Base-by-base conservation (phyloP, 2,113 vertebrate genomes). In the Phasianus colchicus region DNA sequence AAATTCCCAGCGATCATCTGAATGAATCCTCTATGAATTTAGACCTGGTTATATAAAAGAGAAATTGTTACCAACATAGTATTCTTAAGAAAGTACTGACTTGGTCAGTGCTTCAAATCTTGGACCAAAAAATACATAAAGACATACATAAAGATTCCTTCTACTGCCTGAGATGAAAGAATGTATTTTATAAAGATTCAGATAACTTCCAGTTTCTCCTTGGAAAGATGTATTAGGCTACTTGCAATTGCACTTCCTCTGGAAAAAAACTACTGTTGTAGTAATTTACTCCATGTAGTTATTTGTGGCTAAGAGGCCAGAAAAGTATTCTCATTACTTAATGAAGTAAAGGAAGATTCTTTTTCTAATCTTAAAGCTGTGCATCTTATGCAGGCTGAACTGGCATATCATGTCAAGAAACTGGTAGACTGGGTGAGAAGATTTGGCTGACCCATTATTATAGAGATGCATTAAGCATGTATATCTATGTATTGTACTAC, bases 91-190 rank as follows among this genome's bases (percentile, higher is more conserved):
- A 96, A 83, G 45, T 86, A 86, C 82, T 86, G 55, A 84, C 85
- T 94, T 96, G 42, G 27, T 95, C 81, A 92, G 93, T 89, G 24
- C 43, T 82, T 95, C 94, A 94, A 89, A 93, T 91, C 55, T 89
- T 85, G 81, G 63, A 75, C 48, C 30, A 80, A 71, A 72, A 91
- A 95, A 82, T 38, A 25, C 77, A 83, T 82, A 94, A 96, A 75
- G 55, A 79, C 69, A 43, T 40, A 12, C 40, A 12, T 43, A 92
- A 69, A 50, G 52, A 90, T 95, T 95, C 95, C 48, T 77, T 85
- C 60, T 93, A 61, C 61, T 14, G 66, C 32, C 54, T 76, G 40
- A 93, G 66, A 90, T 76, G 79, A 91, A 93, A 67, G 45, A 90
- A 94, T 81, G 55, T 86, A 88, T 61, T 19, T 64, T 67, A 55